phyloP scores from a whole-genome alignment of 2,888 invertebrate genomes.

The Meandrusa payeni region DNA sequence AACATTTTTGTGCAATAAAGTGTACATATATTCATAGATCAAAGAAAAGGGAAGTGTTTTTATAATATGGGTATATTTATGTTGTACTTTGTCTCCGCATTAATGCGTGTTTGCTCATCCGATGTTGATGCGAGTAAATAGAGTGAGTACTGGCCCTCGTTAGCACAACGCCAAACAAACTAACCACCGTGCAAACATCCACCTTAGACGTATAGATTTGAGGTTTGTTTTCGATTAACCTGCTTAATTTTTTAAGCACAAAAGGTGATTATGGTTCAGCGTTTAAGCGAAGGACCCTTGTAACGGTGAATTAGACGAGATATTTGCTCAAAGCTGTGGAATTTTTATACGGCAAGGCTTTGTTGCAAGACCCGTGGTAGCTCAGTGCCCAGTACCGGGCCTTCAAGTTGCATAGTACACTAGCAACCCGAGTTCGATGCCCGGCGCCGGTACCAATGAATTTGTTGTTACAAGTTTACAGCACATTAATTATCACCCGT shows the following conservation, averaged over 20 bases:
- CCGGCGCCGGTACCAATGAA: no score
- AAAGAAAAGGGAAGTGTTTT: no score
- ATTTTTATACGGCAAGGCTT: background rate
- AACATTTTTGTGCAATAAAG: no score
- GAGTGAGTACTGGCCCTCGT: conserved; percentile 12
- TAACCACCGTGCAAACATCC: background rate
- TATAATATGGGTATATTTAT: no score
- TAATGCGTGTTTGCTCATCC: conserved; percentile 15
- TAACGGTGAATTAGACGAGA: conserved; percentile 1
- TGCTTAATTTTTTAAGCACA: conserved; percentile 3
- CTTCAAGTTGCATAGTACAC: no score
- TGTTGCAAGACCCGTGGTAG: no score
- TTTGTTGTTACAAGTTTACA: no score
- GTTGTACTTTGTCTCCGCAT: no score
- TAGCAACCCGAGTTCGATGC: no score
- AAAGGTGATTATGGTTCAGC: conserved; percentile 16
- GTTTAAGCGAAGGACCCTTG: conserved; percentile 6
- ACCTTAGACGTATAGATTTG: background rate
- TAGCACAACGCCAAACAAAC: conserved; percentile 9
- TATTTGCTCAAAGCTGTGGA: background rate
- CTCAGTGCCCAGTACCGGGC: no score
- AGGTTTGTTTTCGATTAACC: background rate
- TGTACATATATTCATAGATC: no score
- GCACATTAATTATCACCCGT: no score
- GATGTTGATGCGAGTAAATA: conserved; percentile 17